Conservation (phyloP, 2,888 invertebrate genomes). For the Chrysolina americana region DNA sequence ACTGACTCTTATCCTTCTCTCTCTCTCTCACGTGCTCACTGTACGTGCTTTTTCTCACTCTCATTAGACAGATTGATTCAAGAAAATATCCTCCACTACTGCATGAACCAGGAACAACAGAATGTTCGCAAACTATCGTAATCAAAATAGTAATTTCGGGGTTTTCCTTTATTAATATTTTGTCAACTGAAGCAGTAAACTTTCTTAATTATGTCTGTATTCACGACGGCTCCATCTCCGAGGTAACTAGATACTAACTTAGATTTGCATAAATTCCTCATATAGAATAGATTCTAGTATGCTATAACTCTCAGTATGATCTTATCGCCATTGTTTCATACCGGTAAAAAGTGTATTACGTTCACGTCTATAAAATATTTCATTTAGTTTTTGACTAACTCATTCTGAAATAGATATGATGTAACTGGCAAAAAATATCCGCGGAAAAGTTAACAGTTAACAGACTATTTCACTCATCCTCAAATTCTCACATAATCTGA, state of each 20-base stretch:
- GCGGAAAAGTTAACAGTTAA: no score
- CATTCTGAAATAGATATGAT: no score
- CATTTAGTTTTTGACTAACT: no score
- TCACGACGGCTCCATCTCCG: background rate
- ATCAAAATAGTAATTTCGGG: constrained; percentile 4
- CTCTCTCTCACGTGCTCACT: background rate
- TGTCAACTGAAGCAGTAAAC: background rate
- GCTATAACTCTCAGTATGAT: background rate
- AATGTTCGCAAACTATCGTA: background rate
- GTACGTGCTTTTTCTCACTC: background rate
- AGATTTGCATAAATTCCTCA: background rate
- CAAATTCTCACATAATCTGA: no score
- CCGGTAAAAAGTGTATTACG: no score
- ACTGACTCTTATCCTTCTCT: background rate
- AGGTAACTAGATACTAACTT: background rate
- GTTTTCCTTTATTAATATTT: constrained; percentile 1
- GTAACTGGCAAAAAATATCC: no score
- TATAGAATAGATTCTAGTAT: background rate
- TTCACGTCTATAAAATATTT: no score
- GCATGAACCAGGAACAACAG: background rate
- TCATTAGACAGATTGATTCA: background rate
- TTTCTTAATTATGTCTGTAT: constrained; percentile 6
- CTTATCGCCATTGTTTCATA: background rate
- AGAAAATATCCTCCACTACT: background rate
- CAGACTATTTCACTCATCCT: no score